Conservation (phyloP, 2,888 invertebrate species). For the Crossocerus cetratus region DNA sequence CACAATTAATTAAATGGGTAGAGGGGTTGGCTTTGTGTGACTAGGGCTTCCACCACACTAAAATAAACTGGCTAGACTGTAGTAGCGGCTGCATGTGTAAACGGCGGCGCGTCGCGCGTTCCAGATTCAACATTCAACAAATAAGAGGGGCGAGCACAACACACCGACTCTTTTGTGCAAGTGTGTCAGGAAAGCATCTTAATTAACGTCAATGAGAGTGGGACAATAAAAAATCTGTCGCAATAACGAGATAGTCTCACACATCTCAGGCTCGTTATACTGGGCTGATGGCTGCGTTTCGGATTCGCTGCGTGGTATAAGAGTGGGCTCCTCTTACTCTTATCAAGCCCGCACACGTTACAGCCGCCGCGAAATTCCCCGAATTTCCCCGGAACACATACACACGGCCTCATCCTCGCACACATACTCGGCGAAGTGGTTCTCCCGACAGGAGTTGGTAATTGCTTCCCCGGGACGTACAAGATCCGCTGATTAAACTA, state of each 20-base stretch:
- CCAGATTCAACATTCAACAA: slow-evolving; percentile 4
- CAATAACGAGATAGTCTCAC: slow-evolving; percentile 20
- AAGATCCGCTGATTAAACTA: slow-evolving; percentile 56
- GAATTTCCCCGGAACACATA: slow-evolving; percentile 40
- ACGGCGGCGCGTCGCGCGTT: neutral
- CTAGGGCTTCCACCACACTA: too few species aligned
- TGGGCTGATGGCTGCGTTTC: slow-evolving; percentile 4
- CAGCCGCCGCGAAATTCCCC: slow-evolving; percentile 35
- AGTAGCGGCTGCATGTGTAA: too few species aligned
- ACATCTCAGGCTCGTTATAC: slow-evolving; percentile 30
- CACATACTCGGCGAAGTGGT: slow-evolving; percentile 35
- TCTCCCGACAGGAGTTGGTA: slow-evolving; percentile 39
- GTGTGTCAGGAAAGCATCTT: neutral
- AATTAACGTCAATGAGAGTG: neutral
- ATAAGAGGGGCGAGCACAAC: neutral
- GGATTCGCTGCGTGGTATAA: slow-evolving; percentile 12
- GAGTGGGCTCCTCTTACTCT: slow-evolving; percentile 14
- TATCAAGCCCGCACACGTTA: slow-evolving; percentile 29
- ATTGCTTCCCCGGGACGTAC: slow-evolving; percentile 51
- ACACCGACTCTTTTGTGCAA: neutral
- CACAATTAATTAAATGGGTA: too few species aligned
- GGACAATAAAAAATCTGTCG: slow-evolving; percentile 30
- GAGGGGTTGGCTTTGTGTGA: too few species aligned
- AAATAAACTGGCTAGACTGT: too few species aligned
- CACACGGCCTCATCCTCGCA: too few species aligned